These are phyloP conservation scores for Oreochromis aureus DNA, from an alignment of 2,113 vertebrate genomes.

Conservation along the genomic window DNA sequence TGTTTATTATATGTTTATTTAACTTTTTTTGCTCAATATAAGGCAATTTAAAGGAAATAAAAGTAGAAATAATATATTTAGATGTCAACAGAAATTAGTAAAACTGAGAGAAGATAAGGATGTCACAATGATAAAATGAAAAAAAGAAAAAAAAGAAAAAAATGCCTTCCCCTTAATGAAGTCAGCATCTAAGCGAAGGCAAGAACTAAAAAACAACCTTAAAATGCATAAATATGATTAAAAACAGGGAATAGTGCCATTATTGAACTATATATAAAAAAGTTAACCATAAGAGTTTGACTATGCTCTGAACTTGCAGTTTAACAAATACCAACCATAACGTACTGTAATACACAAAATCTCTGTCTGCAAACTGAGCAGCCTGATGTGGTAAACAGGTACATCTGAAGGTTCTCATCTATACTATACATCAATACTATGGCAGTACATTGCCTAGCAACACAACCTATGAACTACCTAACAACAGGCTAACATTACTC, in stretches of 20 bases:
- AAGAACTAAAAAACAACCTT: background rate
- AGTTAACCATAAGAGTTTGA: background rate
- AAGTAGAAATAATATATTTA: background rate
- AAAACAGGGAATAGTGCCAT: background rate
- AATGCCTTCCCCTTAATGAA: background rate
- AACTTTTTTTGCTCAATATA: background rate
- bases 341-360: background rate
- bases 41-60: background rate
- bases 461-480: background rate
- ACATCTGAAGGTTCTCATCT: background rate
- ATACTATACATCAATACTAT: background rate
- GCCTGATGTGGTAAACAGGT: background rate
- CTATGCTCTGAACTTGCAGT: background rate
- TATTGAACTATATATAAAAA: background rate
- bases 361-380: background rate
- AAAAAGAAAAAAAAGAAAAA: accelerated
- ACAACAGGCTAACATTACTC: background rate
- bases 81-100: accelerated
- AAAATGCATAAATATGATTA: background rate
- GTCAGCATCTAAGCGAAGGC: background rate
- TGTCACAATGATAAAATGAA: background rate
- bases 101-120: background rate
- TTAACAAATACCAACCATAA: background rate
- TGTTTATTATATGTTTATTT: background rate
- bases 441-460: background rate